These are phyloP conservation scores for Callaeas wilsoni DNA, from an alignment of 2,113 vertebrate genomes.

Conservation along the genomic window DNA sequence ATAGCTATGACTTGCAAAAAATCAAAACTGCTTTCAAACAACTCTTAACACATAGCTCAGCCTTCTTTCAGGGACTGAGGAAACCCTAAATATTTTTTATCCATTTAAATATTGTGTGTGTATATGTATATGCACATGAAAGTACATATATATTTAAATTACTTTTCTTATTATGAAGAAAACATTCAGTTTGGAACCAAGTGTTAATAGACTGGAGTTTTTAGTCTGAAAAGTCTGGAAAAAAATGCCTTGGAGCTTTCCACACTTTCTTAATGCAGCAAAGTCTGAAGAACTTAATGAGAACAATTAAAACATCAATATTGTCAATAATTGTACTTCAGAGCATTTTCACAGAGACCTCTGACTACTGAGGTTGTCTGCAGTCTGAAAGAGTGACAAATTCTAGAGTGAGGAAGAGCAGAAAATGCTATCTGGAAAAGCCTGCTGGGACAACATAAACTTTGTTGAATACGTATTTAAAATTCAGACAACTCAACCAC, in stretches of 20 bases:
- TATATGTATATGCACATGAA: background rate
- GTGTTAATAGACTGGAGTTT: background rate
- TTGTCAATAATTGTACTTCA: background rate
- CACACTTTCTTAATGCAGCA: background rate
- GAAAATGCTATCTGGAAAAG: background rate
- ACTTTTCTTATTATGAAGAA: background rate
- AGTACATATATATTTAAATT: background rate
- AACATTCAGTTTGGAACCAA: background rate
- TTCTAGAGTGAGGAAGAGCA: background rate
- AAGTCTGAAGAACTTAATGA: constrained; percentile 20
- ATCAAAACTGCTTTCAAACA: background rate
- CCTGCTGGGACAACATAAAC: background rate
- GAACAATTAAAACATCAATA: constrained; percentile 41
- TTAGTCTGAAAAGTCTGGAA: background rate
- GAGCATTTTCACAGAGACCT: background rate
- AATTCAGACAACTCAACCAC: background rate
- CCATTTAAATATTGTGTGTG: background rate
- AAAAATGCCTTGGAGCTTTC: background rate
- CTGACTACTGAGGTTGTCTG: background rate
- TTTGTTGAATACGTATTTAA: background rate
- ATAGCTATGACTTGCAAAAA: background rate
- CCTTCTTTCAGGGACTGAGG: background rate
- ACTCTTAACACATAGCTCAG: background rate
- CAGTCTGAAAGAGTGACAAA: background rate
- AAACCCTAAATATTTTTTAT: background rate